A percentile compares a stretch with the other conserved stretches of the same genome.
phyloP scores from a whole-genome alignment of 2,888 invertebrate genomes.

The Argyresthia goedartella region DNA sequence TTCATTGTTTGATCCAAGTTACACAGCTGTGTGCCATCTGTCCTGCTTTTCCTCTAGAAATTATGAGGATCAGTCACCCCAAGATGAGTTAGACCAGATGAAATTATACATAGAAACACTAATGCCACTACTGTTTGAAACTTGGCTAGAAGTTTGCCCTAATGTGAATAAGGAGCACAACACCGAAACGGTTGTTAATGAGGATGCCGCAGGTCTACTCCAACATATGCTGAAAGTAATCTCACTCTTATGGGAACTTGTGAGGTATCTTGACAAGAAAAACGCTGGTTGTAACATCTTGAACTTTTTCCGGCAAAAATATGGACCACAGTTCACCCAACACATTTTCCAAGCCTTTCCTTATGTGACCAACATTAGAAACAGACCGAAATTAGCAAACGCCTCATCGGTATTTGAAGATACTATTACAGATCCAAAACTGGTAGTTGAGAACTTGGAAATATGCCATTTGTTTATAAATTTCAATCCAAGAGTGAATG shows the following conservation, averaged over 20 bases:
- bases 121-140: constrained; percentile 84
- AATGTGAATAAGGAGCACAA: constrained; percentile 39
- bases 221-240: constrained; percentile 75
- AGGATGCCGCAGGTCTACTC: constrained; percentile 75
- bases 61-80: constrained; percentile 23
- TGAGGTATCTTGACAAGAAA: constrained; percentile 36
- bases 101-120: constrained; percentile 75
- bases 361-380: constrained; percentile 59
- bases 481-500: constrained; percentile 48
- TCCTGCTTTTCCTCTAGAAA: constrained; percentile 53
- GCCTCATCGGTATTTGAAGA: constrained; percentile 26
- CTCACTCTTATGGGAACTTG: constrained; percentile 66
- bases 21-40: constrained; percentile 41
- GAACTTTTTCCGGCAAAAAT: constrained; percentile 63
- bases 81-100: constrained; percentile 63
- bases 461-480: constrained; percentile 58
- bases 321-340: constrained; percentile 62
- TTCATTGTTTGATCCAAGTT: constrained; percentile 38
- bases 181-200: constrained; percentile 63
- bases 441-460: constrained; percentile 42
- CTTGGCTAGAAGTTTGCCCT: constrained; percentile 86
- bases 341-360: constrained; percentile 73
- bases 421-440: constrained; percentile 43
- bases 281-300: constrained; percentile 48
- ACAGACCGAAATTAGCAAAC: constrained; percentile 23